Conservation (phyloP, 2,797 vertebrate genomes). For the Florisuga fusca region DNA sequence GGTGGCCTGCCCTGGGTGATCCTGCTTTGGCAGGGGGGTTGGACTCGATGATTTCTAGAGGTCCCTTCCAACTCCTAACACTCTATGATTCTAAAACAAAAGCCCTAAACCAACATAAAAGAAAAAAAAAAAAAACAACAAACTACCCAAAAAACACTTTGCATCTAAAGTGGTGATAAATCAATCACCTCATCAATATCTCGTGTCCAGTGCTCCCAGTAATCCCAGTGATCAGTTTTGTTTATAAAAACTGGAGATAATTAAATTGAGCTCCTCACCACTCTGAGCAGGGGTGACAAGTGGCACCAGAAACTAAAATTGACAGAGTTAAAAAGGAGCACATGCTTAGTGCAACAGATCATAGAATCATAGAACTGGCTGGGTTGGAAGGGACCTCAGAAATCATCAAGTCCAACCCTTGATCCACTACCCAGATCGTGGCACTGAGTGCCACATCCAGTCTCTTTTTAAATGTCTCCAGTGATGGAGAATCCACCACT, state of each 20-base stretch:
- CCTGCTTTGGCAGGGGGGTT: no score
- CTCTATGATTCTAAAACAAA: neutral
- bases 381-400: no score
- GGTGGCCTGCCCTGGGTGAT: no score
- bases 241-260: conserved; percentile 16
- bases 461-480: no score
- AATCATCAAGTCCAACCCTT: no score
- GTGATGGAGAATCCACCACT: no score
- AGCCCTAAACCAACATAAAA: neutral
- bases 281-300: conserved; percentile 24
- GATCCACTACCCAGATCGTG: no score
- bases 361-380: no score
- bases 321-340: conserved; percentile 33
- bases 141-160: neutral
- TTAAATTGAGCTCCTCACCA: neutral
- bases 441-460: no score
- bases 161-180: neutral
- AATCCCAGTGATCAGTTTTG: conserved; percentile 22
- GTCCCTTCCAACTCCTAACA: no score
- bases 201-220: neutral
- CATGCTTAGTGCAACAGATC: neutral
- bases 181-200: conserved; percentile 40
- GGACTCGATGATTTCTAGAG: no score
- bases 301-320: neutral
- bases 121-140: no score